phyloP scores from a whole-genome alignment of 1,140 invertebrate species.

The Temnothorax curvispinosus region DNA sequence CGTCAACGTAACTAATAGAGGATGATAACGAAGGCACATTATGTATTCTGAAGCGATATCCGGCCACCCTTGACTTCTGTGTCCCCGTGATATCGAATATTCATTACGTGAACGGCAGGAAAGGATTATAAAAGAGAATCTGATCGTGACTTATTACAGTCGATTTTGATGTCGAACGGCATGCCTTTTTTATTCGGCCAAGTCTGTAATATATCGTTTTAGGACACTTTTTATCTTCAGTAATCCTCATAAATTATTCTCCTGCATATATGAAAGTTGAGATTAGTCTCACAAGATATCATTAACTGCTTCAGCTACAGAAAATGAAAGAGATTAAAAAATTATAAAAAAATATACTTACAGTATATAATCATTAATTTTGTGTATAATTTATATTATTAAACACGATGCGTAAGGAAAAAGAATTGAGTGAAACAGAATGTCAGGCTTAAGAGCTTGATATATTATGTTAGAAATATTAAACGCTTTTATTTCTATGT shows the following conservation, averaged over 20 bases:
- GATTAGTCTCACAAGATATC: too few relatives aligned
- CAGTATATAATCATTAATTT: background rate
- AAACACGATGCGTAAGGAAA: background rate
- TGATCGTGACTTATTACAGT: background rate
- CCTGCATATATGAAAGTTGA: too few relatives aligned
- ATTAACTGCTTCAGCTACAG: too few relatives aligned
- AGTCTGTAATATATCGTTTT: background rate
- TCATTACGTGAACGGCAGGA: conserved; percentile 82
- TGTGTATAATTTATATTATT: background rate
- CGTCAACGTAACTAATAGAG: background rate
- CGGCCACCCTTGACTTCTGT: conserved; percentile 82
- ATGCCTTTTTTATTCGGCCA: background rate
- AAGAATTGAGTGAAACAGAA: background rate
- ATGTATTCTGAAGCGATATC: conserved; percentile 81
- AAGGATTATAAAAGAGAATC: conserved; percentile 16
- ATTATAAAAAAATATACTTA: background rate
- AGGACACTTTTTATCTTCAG: background rate
- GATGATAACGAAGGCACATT: conserved; percentile 59
- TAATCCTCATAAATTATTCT: background rate
- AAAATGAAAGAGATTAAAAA: too few relatives aligned
- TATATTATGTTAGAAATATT: background rate
- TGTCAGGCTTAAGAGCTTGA: background rate
- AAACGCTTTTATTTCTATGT: background rate
- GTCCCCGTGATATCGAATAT: conserved; percentile 74
- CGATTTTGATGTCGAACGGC: background rate